Conservation (phyloP, 1,140 invertebrate genomes). For the Drosophila sp. region DNA sequence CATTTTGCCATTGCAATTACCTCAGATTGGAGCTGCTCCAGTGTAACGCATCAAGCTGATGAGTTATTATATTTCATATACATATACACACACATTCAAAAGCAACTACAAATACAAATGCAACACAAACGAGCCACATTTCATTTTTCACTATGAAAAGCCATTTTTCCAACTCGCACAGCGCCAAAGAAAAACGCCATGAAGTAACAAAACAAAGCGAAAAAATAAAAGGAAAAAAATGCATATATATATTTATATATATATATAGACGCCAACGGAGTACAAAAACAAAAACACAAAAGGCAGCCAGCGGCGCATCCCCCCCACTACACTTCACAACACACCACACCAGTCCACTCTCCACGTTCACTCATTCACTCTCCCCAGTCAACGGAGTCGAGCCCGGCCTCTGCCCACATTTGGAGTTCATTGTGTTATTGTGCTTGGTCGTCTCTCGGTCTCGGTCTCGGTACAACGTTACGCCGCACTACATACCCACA, state of each 20-base stretch:
- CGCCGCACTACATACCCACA: conserved; percentile 76
- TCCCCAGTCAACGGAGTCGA: conserved; percentile 21
- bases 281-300: conserved; percentile 62
- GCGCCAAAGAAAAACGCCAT: conserved; percentile 52
- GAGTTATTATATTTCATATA: conserved; percentile 54
- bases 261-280: conserved; percentile 51
- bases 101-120: conserved; percentile 13
- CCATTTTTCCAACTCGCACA: conserved; percentile 66
- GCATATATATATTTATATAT: background rate
- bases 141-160: conserved; percentile 68
- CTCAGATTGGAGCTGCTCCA: conserved; percentile 35
- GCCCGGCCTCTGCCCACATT: conserved; percentile 58
- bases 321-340: no score
- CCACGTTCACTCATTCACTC: background rate
- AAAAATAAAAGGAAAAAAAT: conserved; percentile 37
- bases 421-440: conserved; percentile 83
- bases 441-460: conserved; percentile 63
- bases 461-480: conserved; percentile 44
- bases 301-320: conserved; percentile 48
- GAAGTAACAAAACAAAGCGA: conserved; percentile 70
- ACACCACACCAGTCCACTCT: no score
- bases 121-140: conserved; percentile 51
- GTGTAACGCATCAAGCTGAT: conserved; percentile 41
- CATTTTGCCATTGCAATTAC: conserved; percentile 44
- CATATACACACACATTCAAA: conserved; percentile 18